Conservation (phyloP, 2,113 vertebrate genomes). For the Lepus europaeus region DNA sequence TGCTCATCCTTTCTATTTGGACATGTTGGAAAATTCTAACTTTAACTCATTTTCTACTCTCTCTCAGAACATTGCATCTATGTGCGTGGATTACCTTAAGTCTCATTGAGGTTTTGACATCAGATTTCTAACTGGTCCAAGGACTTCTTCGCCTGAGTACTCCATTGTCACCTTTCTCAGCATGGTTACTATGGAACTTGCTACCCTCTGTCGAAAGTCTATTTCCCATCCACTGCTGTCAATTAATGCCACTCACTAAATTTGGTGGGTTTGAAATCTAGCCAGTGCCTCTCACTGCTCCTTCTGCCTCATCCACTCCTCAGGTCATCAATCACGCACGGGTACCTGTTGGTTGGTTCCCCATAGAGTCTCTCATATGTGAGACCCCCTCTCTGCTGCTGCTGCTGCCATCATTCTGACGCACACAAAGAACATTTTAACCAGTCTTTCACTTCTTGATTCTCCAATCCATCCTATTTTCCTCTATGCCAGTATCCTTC, state of each 20-base stretch:
- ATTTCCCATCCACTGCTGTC: neutral
- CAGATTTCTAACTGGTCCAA: neutral
- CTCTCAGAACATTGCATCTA: neutral
- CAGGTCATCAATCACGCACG: neutral
- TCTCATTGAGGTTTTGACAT: neutral
- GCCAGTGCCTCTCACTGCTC: neutral
- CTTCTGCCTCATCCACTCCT: neutral
- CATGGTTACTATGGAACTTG: neutral
- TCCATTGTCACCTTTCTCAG: neutral
- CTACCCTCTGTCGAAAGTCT: neutral
- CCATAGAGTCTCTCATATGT: neutral
- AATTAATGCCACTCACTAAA: neutral
- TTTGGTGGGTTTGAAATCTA: slow-evolving; percentile 49
- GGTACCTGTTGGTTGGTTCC: neutral
- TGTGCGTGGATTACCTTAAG: neutral
- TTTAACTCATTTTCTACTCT: slow-evolving; percentile 5
- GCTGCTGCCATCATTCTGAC: neutral
- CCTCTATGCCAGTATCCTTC: neutral
- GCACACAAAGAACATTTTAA: neutral
- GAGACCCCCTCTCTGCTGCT: neutral
- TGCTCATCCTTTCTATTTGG: neutral
- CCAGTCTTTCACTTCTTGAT: neutral
- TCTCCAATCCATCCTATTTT: slow-evolving; percentile 18
- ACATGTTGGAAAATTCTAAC: neutral
- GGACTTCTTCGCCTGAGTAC: neutral